Evolutionary conservation across 2,888 invertebrate species (phyloP).

Genomic region (Brachypalpus laphriformis): DNA sequence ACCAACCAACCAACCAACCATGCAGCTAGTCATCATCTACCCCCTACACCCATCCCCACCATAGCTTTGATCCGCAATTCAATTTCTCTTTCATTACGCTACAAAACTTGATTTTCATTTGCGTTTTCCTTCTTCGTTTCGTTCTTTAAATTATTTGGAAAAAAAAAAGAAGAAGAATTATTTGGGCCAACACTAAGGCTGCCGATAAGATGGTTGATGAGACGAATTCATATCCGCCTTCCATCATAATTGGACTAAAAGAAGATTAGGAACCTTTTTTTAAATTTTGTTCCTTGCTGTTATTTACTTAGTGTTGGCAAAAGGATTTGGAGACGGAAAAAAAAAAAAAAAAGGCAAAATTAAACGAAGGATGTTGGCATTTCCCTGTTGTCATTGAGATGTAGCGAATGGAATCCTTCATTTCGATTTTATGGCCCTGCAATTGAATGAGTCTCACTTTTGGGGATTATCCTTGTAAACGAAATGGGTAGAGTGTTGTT

Average conservation of each 20-base stretch:
- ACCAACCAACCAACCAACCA: neutral
- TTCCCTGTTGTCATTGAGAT: neutral
- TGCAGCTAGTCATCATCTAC: conserved; percentile 6
- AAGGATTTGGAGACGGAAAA: neutral
- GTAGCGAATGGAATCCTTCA: conserved; percentile 7
- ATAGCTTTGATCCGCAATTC: conserved; percentile 57
- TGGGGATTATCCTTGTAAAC: conserved; percentile 39
- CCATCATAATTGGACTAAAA: conserved; percentile 35
- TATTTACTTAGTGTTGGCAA: conserved; percentile 3
- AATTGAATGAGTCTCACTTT: conserved; percentile 9
- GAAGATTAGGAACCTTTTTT: conserved; percentile 38
- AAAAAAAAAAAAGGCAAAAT: neutral
- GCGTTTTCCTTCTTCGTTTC: neutral
- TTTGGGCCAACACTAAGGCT: neutral
- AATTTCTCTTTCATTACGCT: conserved; percentile 51
- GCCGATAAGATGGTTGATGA: conserved; percentile 9
- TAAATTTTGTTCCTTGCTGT: neutral
- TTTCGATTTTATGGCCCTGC: conserved; percentile 13
- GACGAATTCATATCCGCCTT: conserved; percentile 9
- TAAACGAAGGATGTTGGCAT: neutral
- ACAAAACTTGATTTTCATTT: conserved; percentile 40
- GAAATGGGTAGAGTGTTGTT: neutral
- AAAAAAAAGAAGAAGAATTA: neutral
- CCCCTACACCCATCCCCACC: neutral
- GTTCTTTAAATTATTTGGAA: neutral